phyloP scores from a whole-genome alignment of 2,797 vertebrate species.

The Morus bassanus region DNA sequence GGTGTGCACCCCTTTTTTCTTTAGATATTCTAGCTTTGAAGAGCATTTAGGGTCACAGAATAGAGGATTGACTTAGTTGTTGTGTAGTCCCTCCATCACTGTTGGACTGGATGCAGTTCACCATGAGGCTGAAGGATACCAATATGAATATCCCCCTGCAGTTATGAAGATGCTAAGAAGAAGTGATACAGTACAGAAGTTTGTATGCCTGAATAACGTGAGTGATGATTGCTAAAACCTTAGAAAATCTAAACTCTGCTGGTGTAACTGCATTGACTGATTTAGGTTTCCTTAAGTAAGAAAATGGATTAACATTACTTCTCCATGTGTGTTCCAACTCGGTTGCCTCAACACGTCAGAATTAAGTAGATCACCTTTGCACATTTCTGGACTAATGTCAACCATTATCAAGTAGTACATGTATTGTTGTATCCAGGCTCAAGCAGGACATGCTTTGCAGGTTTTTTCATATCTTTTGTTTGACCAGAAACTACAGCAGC shows the following conservation, averaged over 20 bases:
- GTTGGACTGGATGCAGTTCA: neutral
- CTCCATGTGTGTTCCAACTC: neutral
- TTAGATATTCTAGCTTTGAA: neutral
- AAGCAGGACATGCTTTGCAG: neutral
- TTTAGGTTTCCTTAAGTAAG: neutral
- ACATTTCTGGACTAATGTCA: neutral
- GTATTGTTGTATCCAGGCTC: neutral
- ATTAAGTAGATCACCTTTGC: neutral
- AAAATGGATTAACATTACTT: neutral
- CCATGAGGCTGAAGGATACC: neutral
- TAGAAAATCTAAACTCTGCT: neutral
- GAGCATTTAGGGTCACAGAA: neutral
- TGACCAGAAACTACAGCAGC: neutral
- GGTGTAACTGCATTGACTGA: neutral
- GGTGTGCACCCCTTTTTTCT: neutral
- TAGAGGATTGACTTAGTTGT: neutral
- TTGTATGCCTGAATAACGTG: neutral
- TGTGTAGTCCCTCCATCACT: neutral
- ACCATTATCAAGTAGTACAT: neutral
- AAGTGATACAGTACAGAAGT: neutral
- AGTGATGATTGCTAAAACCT: neutral
- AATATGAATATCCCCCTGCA: neutral
- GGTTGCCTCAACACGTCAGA: neutral
- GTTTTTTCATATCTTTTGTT: neutral
- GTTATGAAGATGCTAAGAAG: neutral